Evolutionary conservation across 2,797 vertebrate species (phyloP).

Genomic region (Falco columbarius): DNA sequence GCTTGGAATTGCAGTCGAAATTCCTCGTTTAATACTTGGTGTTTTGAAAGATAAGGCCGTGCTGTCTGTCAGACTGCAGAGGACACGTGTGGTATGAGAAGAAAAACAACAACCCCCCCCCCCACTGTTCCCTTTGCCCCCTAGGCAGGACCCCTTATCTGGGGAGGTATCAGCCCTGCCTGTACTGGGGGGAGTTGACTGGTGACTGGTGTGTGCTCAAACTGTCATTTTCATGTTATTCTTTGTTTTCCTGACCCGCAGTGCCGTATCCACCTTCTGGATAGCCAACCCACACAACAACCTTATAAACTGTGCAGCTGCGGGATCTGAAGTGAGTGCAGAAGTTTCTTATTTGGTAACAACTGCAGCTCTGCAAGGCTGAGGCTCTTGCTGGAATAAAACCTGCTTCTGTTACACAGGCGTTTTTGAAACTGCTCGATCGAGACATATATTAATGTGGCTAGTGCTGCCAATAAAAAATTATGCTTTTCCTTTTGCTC

Average conservation of each 20-base stretch:
- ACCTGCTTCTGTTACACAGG: neutral
- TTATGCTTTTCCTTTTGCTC: neutral
- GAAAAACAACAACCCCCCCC: neutral
- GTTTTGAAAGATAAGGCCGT: slow-evolving; percentile 38
- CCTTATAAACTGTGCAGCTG: slow-evolving; percentile 92
- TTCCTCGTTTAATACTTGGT: slow-evolving; percentile 43
- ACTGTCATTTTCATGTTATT: neutral
- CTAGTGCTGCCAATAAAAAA: neutral
- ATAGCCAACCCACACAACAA: slow-evolving; percentile 98
- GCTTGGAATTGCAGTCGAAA: slow-evolving; percentile 35
- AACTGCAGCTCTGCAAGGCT: neutral
- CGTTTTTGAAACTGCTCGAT: neutral
- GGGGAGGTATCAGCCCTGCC: neutral
- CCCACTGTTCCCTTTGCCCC: neutral
- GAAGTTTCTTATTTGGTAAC: neutral
- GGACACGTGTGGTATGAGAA: neutral
- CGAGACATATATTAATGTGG: neutral
- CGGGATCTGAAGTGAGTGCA: slow-evolving; percentile 92
- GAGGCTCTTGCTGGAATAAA: neutral
- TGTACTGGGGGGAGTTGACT: neutral
- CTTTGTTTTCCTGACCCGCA: slow-evolving; percentile 66
- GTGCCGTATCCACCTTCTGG: slow-evolving; percentile 97
- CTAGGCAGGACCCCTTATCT: slow-evolving; percentile 3
- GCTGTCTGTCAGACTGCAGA: neutral
- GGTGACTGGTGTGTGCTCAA: neutral